phyloP scores from a whole-genome alignment of 2,113 vertebrate species.

The Percina caprodes region DNA sequence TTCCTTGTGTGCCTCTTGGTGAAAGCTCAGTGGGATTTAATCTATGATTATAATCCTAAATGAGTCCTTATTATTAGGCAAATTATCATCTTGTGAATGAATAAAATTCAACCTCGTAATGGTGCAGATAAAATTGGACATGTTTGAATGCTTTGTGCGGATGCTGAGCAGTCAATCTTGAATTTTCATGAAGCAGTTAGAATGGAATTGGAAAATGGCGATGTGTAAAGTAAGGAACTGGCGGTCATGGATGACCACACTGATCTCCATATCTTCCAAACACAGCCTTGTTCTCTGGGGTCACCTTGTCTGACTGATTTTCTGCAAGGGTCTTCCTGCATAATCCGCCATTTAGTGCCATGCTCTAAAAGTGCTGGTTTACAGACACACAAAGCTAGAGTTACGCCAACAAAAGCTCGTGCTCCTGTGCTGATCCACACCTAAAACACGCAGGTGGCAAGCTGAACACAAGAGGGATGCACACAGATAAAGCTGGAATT shows the following conservation, averaged over 20 bases:
- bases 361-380: slow-evolving; percentile 41
- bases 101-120: background rate
- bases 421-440: slow-evolving; percentile 41
- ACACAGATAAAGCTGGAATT: slow-evolving; percentile 29
- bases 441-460: slow-evolving; percentile 42
- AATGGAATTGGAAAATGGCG: slow-evolving; percentile 9
- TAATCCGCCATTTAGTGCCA: slow-evolving; percentile 67
- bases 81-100: slow-evolving; percentile 43
- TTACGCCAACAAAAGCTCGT: slow-evolving; percentile 31
- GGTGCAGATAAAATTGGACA: background rate
- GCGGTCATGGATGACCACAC: slow-evolving; percentile 72
- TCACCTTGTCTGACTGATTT: slow-evolving; percentile 73
- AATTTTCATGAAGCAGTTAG: background rate
- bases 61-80: slow-evolving; percentile 39
- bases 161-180: background rate
- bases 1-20: slow-evolving; percentile 6
- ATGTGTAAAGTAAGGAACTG: slow-evolving; percentile 39
- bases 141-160: slow-evolving; percentile 2
- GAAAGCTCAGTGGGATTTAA: slow-evolving; percentile 24
- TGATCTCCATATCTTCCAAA: slow-evolving; percentile 80
- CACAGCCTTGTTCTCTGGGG: slow-evolving; percentile 70
- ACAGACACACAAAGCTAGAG: slow-evolving; percentile 29
- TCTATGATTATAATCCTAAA: slow-evolving; percentile 44
- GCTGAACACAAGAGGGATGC: slow-evolving; percentile 7
- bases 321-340: slow-evolving; percentile 52